phyloP scores from a whole-genome alignment of 1,140 invertebrate genomes.

The Microplitis mediator region DNA sequence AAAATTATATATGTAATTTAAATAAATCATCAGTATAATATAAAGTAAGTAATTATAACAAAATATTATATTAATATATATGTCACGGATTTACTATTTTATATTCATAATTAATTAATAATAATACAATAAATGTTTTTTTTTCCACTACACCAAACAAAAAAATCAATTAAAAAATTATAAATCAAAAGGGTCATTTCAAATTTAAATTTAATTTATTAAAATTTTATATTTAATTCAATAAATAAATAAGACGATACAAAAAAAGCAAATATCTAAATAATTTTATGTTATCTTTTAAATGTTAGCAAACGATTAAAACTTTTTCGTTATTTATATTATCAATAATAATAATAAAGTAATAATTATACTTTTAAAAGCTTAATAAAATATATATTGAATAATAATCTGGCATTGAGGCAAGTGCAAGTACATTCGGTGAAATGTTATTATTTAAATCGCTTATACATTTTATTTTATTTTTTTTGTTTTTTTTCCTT shows the following conservation, averaged over 20 bases:
- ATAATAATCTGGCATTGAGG: slow-evolving; percentile 8
- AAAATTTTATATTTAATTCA: background rate
- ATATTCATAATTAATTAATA: background rate
- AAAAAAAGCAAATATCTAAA: background rate
- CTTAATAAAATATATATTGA: background rate
- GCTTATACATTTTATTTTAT: slow-evolving; percentile 33
- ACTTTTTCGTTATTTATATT: background rate
- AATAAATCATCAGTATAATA: too few relatives aligned
- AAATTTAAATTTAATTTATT: background rate
- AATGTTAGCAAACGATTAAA: background rate
- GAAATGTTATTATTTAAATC: slow-evolving; percentile 28
- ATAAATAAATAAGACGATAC: background rate
- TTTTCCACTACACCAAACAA: background rate
- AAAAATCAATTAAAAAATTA: background rate
- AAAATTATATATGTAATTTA: too few relatives aligned
- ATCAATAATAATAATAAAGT: background rate
- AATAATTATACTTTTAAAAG: background rate
- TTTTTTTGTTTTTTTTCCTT: too few relatives aligned
- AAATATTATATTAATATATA: too few relatives aligned
- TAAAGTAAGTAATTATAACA: too few relatives aligned
- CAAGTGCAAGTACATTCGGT: slow-evolving; percentile 30
- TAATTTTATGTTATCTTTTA: background rate
- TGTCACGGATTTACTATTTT: too few relatives aligned
- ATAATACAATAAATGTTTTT: background rate
- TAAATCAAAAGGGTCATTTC: slow-evolving; percentile 1